Evolutionary conservation across 2,888 invertebrate species (phyloP).

Genomic region (Nasonia oneida): DNA sequence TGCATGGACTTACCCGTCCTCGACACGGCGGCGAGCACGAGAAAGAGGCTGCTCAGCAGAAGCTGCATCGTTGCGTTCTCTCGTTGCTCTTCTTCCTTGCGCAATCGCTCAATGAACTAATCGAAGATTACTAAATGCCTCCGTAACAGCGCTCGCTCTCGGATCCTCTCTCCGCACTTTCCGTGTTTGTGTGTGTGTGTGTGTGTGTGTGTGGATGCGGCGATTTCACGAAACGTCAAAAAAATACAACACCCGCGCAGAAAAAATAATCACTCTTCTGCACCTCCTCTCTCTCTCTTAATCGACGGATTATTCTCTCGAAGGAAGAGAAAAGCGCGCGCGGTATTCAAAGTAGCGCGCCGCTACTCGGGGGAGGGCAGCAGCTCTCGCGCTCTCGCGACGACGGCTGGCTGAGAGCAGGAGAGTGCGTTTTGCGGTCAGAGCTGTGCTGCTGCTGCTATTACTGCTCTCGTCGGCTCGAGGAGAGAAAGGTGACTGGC

Average conservation of each 20-base stretch:
- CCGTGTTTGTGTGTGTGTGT: too few species aligned
- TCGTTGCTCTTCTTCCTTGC: constrained; percentile 56
- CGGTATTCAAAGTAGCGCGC: background rate
- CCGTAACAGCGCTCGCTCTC: constrained; percentile 28
- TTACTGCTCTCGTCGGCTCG: constrained; percentile 68
- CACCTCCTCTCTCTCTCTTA: background rate
- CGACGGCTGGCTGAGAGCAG: background rate
- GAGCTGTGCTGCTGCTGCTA: background rate
- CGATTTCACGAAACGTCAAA: background rate
- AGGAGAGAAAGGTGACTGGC: constrained; percentile 78
- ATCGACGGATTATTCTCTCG: background rate
- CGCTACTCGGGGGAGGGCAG: background rate
- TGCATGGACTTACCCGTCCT: constrained; percentile 72
- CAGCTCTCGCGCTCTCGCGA: constrained; percentile 1
- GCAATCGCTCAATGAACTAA: constrained; percentile 43
- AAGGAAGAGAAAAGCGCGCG: background rate
- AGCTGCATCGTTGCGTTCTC: constrained; percentile 66
- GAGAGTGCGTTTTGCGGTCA: background rate
- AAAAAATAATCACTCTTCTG: background rate
- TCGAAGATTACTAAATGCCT: constrained; percentile 51
- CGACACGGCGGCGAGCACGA: constrained; percentile 71
- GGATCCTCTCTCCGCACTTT: background rate
- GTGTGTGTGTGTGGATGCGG: background rate
- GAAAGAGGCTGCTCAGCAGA: constrained; percentile 68
- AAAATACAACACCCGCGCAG: background rate